These are phyloP conservation scores for Sepiola atlantica DNA, from an alignment of 2,888 invertebrate genomes.

Conservation along the genomic window DNA sequence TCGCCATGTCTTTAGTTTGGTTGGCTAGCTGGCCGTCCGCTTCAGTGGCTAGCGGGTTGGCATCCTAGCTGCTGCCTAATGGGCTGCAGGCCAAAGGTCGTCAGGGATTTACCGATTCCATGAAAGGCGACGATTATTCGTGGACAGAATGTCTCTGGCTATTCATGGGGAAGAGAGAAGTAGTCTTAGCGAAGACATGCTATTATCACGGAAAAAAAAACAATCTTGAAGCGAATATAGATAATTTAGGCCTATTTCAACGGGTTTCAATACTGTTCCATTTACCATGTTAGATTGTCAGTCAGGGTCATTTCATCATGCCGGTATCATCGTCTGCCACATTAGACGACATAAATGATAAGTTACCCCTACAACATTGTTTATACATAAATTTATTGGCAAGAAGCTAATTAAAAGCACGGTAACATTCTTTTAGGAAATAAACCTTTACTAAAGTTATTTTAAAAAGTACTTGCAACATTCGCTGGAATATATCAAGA, in stretches of 20 bases:
- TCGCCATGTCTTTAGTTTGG: not conserved
- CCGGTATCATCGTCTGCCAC: not conserved
- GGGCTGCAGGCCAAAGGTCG: not conserved
- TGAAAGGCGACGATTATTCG: not conserved
- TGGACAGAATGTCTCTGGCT: not conserved
- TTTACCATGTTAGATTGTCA: not conserved
- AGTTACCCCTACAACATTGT: not conserved
- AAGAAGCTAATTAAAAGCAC: not conserved
- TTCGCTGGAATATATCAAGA: too few species aligned
- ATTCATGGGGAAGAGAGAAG: not conserved
- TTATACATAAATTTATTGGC: not conserved
- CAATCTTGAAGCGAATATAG: not conserved
- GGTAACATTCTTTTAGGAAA: not conserved
- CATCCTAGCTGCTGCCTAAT: not conserved
- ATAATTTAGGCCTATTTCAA: not conserved
- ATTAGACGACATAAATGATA: not conserved
- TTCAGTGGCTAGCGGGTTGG: not conserved
- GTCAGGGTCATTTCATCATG: not conserved
- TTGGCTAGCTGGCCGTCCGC: not conserved
- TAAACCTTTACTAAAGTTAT: not conserved
- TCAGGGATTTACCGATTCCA: not conserved
- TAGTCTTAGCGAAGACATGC: not conserved
- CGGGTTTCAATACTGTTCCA: not conserved
- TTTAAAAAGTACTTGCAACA: not conserved
- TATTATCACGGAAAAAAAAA: not conserved